Percentiles rank a stretch among this genome's conserved stretches.
These are phyloP conservation scores for Latheticus oryzae DNA, from an alignment of 2,888 invertebrate species.

Conservation along the genomic window DNA sequence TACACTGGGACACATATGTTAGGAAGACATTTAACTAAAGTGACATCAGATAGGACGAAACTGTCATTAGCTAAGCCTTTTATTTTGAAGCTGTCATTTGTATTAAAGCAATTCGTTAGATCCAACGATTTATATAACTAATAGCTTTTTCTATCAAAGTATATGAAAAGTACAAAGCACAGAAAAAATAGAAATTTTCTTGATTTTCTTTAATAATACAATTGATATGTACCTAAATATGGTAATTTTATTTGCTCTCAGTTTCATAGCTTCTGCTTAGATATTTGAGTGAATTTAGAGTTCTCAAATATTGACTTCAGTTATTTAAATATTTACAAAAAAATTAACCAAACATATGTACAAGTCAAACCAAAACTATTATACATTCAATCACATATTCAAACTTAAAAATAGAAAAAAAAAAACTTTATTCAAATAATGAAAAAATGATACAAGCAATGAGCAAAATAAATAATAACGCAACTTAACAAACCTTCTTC, in stretches of 20 bases:
- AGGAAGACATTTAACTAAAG: conserved; percentile 64
- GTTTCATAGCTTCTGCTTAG: conserved; percentile 44
- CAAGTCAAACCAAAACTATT: conserved; percentile 30
- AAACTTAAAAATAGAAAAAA: no score
- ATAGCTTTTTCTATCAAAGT: conserved; percentile 34
- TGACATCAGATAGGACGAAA: conserved; percentile 45
- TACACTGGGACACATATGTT: conserved; percentile 58
- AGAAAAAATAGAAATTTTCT: conserved; percentile 47
- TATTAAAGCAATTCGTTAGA: conserved; percentile 25
- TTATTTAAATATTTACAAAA: conserved; percentile 44
- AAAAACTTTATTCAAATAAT: conserved; percentile 19
- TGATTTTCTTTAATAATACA: conserved; percentile 32
- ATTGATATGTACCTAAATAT: conserved; percentile 59
- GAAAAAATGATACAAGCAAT: conserved; percentile 29
- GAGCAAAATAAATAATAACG: conserved; percentile 33
- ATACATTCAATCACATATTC: no score
- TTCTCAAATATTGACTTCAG: conserved; percentile 56
- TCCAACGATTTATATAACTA: conserved; percentile 22
- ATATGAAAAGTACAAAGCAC: conserved; percentile 48
- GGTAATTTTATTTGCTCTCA: conserved; percentile 48
- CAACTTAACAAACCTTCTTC: conserved; percentile 26
- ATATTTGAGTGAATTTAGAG: conserved; percentile 39
- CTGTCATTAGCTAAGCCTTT: conserved; percentile 41
- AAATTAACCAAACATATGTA: conserved; percentile 26
- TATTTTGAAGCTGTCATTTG: conserved; percentile 33